Base-by-base conservation (phyloP, 2,888 invertebrate species). In the Mimumesa dahlbomi region DNA sequence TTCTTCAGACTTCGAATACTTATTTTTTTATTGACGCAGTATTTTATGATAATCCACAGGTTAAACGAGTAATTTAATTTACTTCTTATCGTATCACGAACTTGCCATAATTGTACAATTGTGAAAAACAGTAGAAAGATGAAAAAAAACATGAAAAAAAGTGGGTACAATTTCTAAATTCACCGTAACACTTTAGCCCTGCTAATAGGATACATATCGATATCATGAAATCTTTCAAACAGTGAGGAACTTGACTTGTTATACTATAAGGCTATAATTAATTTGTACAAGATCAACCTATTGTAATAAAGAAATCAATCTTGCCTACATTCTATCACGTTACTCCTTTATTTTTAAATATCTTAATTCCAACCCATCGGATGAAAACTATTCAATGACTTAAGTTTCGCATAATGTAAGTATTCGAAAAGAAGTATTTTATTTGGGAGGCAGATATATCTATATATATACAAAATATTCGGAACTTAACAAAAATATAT, bases 291-390 rank as follows among this genome's bases (percentile, higher is more conserved):
- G 84, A 87, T 84, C 83, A 86, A 86, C 81, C 83, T 87, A 86
- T 87, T 88, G 84, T 87, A 88, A 88, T 88, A 85, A 87, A 87
- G 82, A 86, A 88, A 86, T 84, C 84, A 88, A 87, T 88, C 88
- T 88, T 88, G 85, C 84, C 84, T 85, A 84, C 18, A 71, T 31
- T 36, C 25, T 54, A 11, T 34, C 18, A 40, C 7, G n/a, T n/a
- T n/a, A n/a, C n/a, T n/a, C n/a, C n/a, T n/a, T n/a, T n/a, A n/a
- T n/a, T n/a, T n/a, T n/a, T n/a, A n/a, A n/a, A n/a, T n/a, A n/a
- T n/a, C n/a, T n/a, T n/a, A n/a, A n/a, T n/a, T n/a, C n/a, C n/a
- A n/a, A n/a, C n/a, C n/a, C n/a, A n/a, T n/a, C n/a, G n/a, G n/a
- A n/a, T n/a, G n/a, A n/a, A n/a, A n/a, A n/a, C n/a, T n/a, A n/a